A percentile compares a stretch with the other conserved stretches of the same genome.
Evolutionary conservation across 2,888 invertebrate genomes (phyloP).

Genomic region (Empis livida): DNA sequence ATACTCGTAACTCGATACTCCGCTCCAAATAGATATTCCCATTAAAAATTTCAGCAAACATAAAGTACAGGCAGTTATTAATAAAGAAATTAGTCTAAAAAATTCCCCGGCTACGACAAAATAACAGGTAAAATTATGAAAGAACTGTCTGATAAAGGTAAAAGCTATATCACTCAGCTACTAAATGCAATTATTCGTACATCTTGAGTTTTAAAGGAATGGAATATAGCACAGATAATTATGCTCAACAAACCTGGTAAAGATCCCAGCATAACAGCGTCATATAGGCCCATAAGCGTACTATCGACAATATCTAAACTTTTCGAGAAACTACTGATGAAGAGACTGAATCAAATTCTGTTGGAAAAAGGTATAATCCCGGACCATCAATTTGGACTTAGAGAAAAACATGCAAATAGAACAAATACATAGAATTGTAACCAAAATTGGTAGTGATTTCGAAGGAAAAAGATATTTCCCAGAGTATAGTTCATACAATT

Average conservation of each 20-base stretch:
- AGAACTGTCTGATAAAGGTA: no score
- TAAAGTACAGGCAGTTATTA: no score
- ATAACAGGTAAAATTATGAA: no score
- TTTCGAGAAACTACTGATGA: neutral
- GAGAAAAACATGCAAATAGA: neutral
- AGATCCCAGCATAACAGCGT: no score
- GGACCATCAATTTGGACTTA: neutral
- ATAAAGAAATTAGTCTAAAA: no score
- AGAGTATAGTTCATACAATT: no score
- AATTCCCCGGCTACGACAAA: no score
- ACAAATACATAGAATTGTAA: neutral
- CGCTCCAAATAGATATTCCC: neutral
- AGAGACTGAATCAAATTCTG: neutral
- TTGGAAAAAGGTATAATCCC: neutral
- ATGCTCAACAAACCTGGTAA: neutral
- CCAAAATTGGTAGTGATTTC: neutral
- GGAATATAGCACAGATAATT: neutral
- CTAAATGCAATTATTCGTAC: neutral
- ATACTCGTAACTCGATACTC: neutral
- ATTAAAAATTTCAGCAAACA: no score
- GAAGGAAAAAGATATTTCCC: slow-evolving; percentile 14
- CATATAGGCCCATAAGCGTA: no score
- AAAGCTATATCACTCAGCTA: no score
- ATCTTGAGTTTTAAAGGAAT: neutral
- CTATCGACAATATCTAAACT: neutral